phyloP scores from a whole-genome alignment of 1,140 invertebrate genomes.

The Aphaenogaster ashmeadi region DNA sequence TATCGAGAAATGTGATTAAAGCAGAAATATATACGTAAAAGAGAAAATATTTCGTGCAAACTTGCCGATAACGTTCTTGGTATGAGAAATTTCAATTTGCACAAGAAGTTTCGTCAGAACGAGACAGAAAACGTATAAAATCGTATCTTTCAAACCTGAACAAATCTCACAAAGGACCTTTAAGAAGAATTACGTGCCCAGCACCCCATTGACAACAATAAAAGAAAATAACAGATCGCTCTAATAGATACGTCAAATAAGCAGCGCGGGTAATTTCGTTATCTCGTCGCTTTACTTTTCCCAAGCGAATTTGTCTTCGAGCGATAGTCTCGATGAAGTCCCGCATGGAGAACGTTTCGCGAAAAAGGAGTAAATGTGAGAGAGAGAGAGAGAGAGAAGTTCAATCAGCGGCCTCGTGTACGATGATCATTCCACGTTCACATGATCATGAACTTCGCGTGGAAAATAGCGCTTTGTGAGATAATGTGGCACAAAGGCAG shows the following conservation, averaged over 20 bases:
- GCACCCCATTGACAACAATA: not conserved
- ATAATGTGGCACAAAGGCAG: slow-evolving; percentile 63
- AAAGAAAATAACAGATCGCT: not conserved
- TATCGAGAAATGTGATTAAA: not conserved
- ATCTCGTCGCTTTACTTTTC: slow-evolving; percentile 10
- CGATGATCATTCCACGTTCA: slow-evolving; percentile 48
- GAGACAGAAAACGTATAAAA: not conserved
- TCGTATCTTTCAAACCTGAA: not conserved
- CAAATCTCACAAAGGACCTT: not conserved
- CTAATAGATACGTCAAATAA: slow-evolving; percentile 28
- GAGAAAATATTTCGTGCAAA: not conserved
- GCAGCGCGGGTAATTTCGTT: slow-evolving; percentile 20
- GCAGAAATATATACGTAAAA: not conserved
- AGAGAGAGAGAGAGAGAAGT: not conserved
- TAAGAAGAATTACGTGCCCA: not conserved
- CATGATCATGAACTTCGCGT: slow-evolving; percentile 50
- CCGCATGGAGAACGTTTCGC: not conserved
- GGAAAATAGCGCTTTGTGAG: slow-evolving; percentile 57
- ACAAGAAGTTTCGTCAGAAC: not conserved
- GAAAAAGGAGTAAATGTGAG: not conserved
- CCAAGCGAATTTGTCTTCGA: slow-evolving; percentile 32
- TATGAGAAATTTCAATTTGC: not conserved
- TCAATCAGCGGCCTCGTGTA: not conserved
- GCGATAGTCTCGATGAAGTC: slow-evolving; percentile 1
- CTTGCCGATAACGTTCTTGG: not conserved